phyloP scores from a whole-genome alignment of 2,113 vertebrate genomes.

The Protomyctophum bolini region DNA sequence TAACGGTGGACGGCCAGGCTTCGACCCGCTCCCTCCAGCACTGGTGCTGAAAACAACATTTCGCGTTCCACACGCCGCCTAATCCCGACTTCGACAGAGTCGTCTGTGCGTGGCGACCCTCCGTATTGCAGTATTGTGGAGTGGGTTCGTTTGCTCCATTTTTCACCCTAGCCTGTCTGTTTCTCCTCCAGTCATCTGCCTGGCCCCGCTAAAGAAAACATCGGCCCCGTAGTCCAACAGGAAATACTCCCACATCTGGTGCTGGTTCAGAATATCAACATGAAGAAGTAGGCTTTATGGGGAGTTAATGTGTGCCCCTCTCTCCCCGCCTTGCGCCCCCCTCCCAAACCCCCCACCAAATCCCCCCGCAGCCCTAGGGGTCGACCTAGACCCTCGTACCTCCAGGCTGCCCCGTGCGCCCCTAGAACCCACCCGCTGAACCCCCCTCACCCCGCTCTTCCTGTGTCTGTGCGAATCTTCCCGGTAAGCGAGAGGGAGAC shows the following conservation, averaged over 20 bases:
- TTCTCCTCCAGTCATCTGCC: conserved; percentile 63
- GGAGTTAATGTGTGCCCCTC: conserved; percentile 61
- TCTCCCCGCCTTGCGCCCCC: conserved; percentile 26
- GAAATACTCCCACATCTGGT: conserved; percentile 83
- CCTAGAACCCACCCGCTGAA: not conserved
- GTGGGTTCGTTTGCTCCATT: conserved; percentile 15
- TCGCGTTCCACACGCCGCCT: not conserved
- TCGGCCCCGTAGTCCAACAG: conserved; percentile 66
- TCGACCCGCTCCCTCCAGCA: not conserved
- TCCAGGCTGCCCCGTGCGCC: conserved; percentile 36
- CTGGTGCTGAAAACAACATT: conserved; percentile 7
- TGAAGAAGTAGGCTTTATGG: conserved; percentile 72
- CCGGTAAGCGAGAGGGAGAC: not conserved
- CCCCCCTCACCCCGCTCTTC: conserved; percentile 31
- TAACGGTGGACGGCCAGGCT: not conserved
- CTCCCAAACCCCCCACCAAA: too few relatives aligned
- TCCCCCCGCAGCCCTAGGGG: conserved; percentile 33
- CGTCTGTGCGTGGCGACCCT: conserved; percentile 2
- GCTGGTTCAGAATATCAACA: conserved; percentile 78
- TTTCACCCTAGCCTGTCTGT: conserved; percentile 36
- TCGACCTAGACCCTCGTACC: conserved; percentile 42
- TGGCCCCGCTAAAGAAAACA: conserved; percentile 75
- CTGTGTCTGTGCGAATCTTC: conserved; percentile 48
- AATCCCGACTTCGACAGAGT: not conserved
- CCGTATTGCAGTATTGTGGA: conserved; percentile 12